Evolutionary conservation across 2,888 invertebrate species (phyloP).

Genomic region (Adelognathus sp.): DNA sequence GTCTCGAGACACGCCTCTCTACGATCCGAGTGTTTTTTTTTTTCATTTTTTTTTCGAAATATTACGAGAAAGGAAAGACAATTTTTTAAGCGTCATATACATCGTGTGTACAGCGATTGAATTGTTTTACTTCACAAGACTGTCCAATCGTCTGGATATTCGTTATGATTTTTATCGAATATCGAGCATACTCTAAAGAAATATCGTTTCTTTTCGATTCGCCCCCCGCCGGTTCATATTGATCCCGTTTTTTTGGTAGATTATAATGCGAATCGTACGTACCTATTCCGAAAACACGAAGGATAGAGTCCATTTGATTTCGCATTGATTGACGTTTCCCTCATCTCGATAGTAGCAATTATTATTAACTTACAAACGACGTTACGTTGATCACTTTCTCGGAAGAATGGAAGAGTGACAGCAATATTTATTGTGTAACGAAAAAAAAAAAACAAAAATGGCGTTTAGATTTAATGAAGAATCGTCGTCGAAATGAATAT

Average conservation of each 20-base stretch:
- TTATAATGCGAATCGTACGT: background rate
- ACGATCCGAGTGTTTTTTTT: too few species aligned
- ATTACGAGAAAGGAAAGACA: background rate
- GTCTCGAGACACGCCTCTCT: too few species aligned
- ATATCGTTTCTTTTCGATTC: background rate
- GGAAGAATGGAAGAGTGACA: conserved; percentile 28
- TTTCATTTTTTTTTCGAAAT: conserved; percentile 27
- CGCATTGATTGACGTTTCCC: conserved; percentile 22
- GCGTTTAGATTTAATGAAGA: conserved; percentile 23
- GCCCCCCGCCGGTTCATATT: background rate
- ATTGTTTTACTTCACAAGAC: conserved; percentile 45
- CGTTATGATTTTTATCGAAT: conserved; percentile 15
- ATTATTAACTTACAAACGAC: conserved; percentile 2
- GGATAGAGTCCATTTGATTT: background rate
- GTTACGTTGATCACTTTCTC: conserved; percentile 17
- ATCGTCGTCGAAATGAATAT: conserved; percentile 36
- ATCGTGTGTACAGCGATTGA: conserved; percentile 31
- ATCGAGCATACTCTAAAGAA: background rate
- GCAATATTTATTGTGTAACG: background rate
- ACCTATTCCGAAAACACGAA: background rate
- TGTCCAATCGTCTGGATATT: conserved; percentile 17
- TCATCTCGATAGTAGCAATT: conserved; percentile 21
- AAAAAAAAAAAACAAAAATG: conserved; percentile 4
- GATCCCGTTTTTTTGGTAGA: background rate
- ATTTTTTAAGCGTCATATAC: conserved; percentile 26